These are phyloP conservation scores for Slavum lentiscoides DNA, from an alignment of 2,888 invertebrate species.

Conservation along the genomic window DNA sequence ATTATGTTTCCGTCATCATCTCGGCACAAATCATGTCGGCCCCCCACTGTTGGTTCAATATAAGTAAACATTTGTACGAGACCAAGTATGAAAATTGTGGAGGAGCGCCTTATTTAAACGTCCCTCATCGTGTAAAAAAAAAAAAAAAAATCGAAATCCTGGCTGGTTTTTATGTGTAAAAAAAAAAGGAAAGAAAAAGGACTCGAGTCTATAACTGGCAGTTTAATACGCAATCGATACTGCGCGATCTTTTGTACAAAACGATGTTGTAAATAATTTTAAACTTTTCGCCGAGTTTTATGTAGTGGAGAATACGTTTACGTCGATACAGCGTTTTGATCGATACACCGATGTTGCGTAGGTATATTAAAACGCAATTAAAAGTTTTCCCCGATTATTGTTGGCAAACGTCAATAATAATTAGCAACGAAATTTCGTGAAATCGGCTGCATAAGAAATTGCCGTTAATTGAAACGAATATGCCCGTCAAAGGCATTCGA, in stretches of 20 bases:
- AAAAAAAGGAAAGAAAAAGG: background rate
- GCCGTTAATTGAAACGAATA: too few species aligned
- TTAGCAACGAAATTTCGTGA: constrained; percentile 3
- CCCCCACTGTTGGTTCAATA: too few species aligned
- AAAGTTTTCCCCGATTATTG: constrained; percentile 21
- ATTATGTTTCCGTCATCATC: too few species aligned
- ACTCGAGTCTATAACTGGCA: background rate
- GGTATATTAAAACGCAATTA: background rate
- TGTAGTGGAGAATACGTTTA: background rate
- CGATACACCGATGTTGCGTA: background rate
- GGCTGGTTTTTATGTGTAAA: too few species aligned
- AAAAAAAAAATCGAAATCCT: too few species aligned
- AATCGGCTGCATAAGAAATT: background rate
- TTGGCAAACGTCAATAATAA: too few species aligned
- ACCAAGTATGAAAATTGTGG: too few species aligned
- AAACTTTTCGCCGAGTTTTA: background rate
- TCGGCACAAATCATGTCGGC: too few species aligned
- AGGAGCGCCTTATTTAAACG: too few species aligned
- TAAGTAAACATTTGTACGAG: too few species aligned
- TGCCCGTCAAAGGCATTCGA: too few species aligned
- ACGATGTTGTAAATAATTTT: background rate
- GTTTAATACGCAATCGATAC: background rate
- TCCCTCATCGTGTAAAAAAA: too few species aligned
- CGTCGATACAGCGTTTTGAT: background rate
- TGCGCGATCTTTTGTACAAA: background rate